Conservation (phyloP, 2,797 vertebrate genomes). For the Xyrichtys novacula region DNA sequence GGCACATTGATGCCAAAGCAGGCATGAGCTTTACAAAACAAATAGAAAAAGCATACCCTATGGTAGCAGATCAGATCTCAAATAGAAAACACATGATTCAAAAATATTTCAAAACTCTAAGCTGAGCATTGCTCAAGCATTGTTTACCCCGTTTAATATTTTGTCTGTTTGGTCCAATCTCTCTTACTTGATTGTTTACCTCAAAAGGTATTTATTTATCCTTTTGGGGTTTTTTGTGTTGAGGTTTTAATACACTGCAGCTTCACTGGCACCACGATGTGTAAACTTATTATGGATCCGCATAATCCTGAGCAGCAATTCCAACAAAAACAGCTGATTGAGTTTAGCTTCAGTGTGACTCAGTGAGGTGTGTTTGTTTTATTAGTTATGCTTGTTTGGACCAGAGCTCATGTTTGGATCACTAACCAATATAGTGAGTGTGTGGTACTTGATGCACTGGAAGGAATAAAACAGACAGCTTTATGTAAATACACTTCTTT, state of each 20-base stretch:
- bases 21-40: conserved; percentile 37
- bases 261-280: conserved; percentile 72
- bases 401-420: conserved; percentile 46
- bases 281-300: conserved; percentile 71
- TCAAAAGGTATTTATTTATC: conserved; percentile 70
- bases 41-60: conserved; percentile 28
- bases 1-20: conserved; percentile 46
- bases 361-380: conserved; percentile 74
- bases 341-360: conserved; percentile 70
- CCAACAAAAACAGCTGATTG: conserved; percentile 76
- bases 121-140: conserved; percentile 36
- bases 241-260: conserved; percentile 70
- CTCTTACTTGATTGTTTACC: conserved; percentile 60
- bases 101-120: conserved; percentile 43
- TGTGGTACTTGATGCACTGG: background rate
- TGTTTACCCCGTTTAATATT: conserved; percentile 69
- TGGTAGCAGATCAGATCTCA: conserved; percentile 25
- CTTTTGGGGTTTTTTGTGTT: conserved; percentile 63
- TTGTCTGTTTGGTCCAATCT: conserved; percentile 54
- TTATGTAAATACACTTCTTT: background rate
- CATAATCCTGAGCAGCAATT: conserved; percentile 68
- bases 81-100: conserved; percentile 46
- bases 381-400: conserved; percentile 71
- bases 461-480: background rate
- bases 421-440: conserved; percentile 19